Conservation (phyloP, 2,888 invertebrate genomes). For the Drosophila paranaensis region DNA sequence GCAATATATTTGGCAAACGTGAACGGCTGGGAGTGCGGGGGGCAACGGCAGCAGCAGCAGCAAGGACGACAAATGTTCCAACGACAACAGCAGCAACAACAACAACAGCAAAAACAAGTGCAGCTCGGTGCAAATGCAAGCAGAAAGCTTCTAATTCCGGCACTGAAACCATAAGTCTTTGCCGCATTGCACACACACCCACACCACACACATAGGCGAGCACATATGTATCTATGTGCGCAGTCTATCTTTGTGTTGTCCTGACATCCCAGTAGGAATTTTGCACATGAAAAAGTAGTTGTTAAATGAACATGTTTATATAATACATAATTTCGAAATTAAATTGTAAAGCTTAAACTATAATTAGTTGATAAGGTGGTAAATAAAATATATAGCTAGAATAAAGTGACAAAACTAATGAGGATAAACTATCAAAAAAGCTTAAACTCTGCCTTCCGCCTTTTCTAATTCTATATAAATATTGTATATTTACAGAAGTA, state of each 20-base stretch:
- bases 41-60: conserved; percentile 63
- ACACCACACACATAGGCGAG: conserved; percentile 5
- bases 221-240: conserved; percentile 7
- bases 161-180: conserved; percentile 81
- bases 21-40: background rate
- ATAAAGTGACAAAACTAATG: too few relatives aligned
- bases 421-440: too few relatives aligned
- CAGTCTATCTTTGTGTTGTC: conserved; percentile 25
- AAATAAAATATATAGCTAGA: too few relatives aligned
- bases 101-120: conserved; percentile 52
- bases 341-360: too few relatives aligned
- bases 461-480: too few relatives aligned
- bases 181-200: conserved; percentile 71
- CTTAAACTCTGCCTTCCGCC: too few relatives aligned
- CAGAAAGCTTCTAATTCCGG: conserved; percentile 80
- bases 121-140: conserved; percentile 76
- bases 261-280: conserved; percentile 43
- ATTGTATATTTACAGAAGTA: too few relatives aligned
- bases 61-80: conserved; percentile 80
- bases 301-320: background rate
- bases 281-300: background rate
- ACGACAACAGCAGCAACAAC: conserved; percentile 56
- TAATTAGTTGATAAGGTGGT: too few relatives aligned
- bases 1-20: conserved; percentile 78
- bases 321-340: background rate